These are phyloP conservation scores for Sericinus montela DNA, from an alignment of 2,888 invertebrate species.

Conservation along the genomic window DNA sequence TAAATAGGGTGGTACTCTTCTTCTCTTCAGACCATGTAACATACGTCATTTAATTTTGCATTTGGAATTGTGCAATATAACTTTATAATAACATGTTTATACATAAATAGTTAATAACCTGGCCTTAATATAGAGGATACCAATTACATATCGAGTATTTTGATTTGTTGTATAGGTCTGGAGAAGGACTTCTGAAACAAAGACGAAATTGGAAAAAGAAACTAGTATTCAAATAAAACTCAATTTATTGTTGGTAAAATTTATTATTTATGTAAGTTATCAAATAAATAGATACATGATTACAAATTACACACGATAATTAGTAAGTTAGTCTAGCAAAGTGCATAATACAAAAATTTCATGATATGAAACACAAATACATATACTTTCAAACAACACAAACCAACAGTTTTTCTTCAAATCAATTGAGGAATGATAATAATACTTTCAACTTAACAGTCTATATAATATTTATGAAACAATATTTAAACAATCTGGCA, in stretches of 20 bases:
- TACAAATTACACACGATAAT: constrained; percentile 35
- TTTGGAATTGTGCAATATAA: too few species aligned
- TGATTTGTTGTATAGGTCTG: too few species aligned
- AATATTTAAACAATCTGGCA: too few species aligned
- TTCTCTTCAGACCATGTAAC: too few species aligned
- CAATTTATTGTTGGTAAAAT: constrained; percentile 39
- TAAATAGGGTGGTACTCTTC: too few species aligned
- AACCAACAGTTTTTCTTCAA: constrained; percentile 6
- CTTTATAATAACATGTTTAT: too few species aligned
- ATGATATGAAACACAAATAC: constrained; percentile 46
- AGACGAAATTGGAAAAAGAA: too few species aligned
- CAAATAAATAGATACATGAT: constrained; percentile 61
- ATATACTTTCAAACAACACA: constrained; percentile 1
- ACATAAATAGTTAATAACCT: too few species aligned
- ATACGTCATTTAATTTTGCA: too few species aligned
- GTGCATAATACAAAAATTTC: constrained; percentile 30
- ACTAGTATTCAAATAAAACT: constrained; percentile 13
- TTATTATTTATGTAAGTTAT: constrained; percentile 37
- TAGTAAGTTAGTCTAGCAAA: constrained; percentile 18
- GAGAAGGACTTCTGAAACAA: too few species aligned
- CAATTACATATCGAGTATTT: too few species aligned
- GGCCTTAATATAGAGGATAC: too few species aligned
- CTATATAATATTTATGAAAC: neutral
- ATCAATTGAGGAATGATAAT: constrained; percentile 32
- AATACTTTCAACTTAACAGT: constrained; percentile 27